These are phyloP conservation scores for Actinia tenebrosa DNA, from an alignment of 64 coral and sea anemone genomes.

Conservation along the genomic window DNA sequence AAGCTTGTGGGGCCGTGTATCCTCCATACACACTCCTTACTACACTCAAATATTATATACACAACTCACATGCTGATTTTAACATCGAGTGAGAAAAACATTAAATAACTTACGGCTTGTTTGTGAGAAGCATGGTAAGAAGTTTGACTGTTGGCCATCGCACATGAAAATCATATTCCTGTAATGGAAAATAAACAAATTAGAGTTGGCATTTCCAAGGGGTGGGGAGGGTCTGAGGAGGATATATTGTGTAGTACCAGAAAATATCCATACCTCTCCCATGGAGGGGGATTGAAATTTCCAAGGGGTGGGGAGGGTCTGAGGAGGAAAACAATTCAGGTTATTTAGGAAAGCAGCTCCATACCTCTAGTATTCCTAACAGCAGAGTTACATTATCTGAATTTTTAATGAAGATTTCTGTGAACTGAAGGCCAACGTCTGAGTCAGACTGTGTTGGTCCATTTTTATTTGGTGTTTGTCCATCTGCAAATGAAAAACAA, in stretches of 20 bases:
- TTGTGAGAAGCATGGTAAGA: constrained; percentile 87
- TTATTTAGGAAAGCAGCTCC: no score
- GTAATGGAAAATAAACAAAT: not conserved
- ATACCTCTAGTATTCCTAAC: constrained; percentile 84
- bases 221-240: no score
- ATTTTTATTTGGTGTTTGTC: constrained; percentile 7
- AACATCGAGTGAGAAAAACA: no score
- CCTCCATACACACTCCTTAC: no score
- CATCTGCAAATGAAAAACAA: constrained; percentile 23
- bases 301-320: no score
- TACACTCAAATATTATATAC: no score
- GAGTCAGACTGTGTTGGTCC: constrained; percentile 52
- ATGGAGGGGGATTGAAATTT: no score
- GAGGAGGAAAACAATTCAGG: no score
- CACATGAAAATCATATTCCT: constrained; percentile 99
- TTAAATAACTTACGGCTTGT: constrained; percentile 57
- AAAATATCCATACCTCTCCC: no score
- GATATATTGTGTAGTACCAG: no score
- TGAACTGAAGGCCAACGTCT: constrained; percentile 93
- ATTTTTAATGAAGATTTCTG: constrained; percentile 99
- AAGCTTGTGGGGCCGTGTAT: no score
- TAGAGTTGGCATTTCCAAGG: not conserved
- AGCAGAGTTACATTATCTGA: constrained; percentile 84
- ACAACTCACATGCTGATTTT: no score
- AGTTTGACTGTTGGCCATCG: constrained; percentile 96